Base-by-base conservation (phyloP, 2,113 vertebrate species). In the Rattus rattus region DNA sequence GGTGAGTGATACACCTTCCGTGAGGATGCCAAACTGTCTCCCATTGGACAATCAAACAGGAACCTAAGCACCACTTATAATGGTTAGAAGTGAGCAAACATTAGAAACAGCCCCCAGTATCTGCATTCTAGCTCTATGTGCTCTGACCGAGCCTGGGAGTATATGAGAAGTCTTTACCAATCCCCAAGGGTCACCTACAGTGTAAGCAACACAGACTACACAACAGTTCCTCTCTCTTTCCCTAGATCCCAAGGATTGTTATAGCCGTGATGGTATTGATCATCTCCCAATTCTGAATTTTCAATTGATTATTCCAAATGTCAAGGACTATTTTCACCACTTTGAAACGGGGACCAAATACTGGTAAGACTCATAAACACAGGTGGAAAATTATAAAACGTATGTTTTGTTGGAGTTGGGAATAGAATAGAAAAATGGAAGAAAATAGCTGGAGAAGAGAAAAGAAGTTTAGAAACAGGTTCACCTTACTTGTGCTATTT, bases 301-400 rank as follows among this genome's bases (percentile, higher is more conserved):
- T 93, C 79, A 90, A 61, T 96, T 94, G 61, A 79, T 3, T 70
- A 70, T 49, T 36, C 22, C 0, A 49, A 94, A 89, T 73, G 17
- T 43, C 63, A 12, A 72, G 52, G 5, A 75, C 79, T 2, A 89
- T 59, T 63, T 88, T 36, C 30, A 72, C 4, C 49, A 77, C 81
- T 94, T 95, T 96, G 86, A 87, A 47, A 87, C 22, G 83, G 28
- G 12, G 19, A 92, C 70, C 26, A 95, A 90, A 91, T 33, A 59
- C 8, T 61, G 28, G 70, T 5, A 72, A 92, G 17, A 56, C 5
- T 70, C 8, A 73, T 43, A 95, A 87, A 65, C 2, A 52, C 12
- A 65, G 20, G 1, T 88, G 72, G 65, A 94, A 94, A 94, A 86
- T 90, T 92, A 67, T 9, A 88, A 90, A 77, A 88, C 49, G 81